Conservation (phyloP, 2,797 vertebrate genomes). For the Gymnothorax reevesii region DNA sequence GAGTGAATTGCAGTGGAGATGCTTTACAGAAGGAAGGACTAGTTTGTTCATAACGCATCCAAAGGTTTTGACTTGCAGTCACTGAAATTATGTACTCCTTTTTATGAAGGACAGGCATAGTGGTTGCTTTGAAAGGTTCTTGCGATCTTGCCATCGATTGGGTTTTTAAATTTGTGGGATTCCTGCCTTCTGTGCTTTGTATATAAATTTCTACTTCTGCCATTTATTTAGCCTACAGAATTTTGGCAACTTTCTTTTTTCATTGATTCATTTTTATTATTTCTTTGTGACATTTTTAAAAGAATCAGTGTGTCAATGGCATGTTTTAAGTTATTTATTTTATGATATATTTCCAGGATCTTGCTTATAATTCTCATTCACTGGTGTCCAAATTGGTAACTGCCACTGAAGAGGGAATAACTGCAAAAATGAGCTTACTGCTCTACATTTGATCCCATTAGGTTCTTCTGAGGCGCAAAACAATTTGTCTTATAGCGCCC, state of each 20-base stretch:
- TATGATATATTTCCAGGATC: not conserved
- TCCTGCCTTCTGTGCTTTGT: not conserved
- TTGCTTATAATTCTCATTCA: not conserved
- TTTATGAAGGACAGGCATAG: not conserved
- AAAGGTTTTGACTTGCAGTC: not conserved
- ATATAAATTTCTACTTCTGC: not conserved
- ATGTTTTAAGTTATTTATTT: not conserved
- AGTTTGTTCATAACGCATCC: not conserved
- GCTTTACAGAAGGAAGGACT: not conserved
- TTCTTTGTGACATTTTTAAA: not conserved
- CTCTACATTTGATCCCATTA: not conserved
- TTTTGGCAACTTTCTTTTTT: not conserved
- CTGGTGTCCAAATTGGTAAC: not conserved
- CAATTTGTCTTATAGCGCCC: constrained; percentile 17
- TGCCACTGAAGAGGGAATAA: not conserved
- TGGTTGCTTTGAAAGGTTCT: not conserved
- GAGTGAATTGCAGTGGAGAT: not conserved
- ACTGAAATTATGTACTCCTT: not conserved
- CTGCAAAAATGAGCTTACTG: not conserved
- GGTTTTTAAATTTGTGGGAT: not conserved
- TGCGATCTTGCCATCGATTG: not conserved
- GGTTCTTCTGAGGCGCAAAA: not conserved
- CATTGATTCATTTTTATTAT: not conserved
- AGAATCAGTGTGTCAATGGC: not conserved
- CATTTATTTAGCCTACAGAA: not conserved